Conservation (phyloP, 1,140 invertebrate species). For the Odontomachus brunneus region DNA sequence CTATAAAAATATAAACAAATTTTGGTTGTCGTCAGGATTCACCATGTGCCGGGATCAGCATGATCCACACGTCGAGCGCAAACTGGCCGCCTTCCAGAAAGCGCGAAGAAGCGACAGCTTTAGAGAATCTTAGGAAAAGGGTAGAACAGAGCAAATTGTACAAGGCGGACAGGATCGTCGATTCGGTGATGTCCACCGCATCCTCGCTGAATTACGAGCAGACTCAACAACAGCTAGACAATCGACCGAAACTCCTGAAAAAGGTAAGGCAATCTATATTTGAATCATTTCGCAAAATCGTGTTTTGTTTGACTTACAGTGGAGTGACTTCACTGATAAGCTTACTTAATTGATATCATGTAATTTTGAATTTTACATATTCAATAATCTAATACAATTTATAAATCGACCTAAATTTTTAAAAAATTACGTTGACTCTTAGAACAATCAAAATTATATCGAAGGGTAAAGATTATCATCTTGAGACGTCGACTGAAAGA, state of each 20-base stretch:
- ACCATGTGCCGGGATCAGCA: constrained; percentile 77
- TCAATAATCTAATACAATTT: no score
- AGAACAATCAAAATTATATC: no score
- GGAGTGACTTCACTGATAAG: no score
- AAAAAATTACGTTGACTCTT: no score
- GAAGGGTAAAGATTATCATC: no score
- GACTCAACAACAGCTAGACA: constrained; percentile 77
- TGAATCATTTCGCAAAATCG: no score
- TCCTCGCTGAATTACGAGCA: constrained; percentile 66
- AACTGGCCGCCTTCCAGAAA: constrained; percentile 84
- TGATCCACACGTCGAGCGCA: constrained; percentile 81
- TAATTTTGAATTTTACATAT: no score
- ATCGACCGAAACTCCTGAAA: constrained; percentile 83
- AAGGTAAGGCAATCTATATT: constrained; percentile 77
- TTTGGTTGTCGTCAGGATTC: constrained; percentile 73
- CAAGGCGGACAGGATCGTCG: constrained; percentile 76
- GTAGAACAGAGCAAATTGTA: constrained; percentile 82
- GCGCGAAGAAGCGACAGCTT: constrained; percentile 83
- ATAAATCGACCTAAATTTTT: no score
- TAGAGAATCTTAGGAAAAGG: constrained; percentile 83
- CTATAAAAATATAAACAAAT: constrained; percentile 1
- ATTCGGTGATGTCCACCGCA: constrained; percentile 69
- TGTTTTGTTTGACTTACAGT: no score
- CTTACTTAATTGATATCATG: no score
- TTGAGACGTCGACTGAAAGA: no score